These are phyloP conservation scores for Trematomus loennbergii DNA, from an alignment of 2,113 vertebrate genomes.

Conservation along the genomic window DNA sequence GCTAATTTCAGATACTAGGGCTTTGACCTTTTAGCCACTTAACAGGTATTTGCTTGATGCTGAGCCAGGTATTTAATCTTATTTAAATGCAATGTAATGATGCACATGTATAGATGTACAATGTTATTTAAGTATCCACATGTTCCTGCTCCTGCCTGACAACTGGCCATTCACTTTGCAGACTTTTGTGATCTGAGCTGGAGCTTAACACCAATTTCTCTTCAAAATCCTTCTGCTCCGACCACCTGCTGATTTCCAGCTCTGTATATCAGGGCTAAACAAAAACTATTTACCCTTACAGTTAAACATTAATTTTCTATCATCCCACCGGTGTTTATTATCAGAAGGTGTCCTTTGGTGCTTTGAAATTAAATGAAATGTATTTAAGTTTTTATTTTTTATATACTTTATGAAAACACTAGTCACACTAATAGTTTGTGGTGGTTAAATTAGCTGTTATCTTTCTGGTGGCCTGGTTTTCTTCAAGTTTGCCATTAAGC, in stretches of 20 bases:
- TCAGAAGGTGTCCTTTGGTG: not conserved
- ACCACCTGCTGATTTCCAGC: slow-evolving; percentile 19
- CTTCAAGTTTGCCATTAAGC: not conserved
- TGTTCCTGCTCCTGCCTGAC: not conserved
- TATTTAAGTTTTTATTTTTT: not conserved
- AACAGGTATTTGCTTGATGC: not conserved
- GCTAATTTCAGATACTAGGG: not conserved
- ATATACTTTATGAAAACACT: not conserved
- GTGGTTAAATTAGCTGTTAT: not conserved
- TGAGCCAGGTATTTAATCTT: not conserved
- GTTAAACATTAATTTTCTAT: not conserved
- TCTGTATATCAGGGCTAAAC: not conserved
- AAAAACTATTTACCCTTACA: not conserved
- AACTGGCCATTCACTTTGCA: not conserved
- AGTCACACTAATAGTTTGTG: not conserved
- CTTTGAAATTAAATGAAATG: no score
- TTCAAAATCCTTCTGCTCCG: not conserved
- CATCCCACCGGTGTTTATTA: not conserved
- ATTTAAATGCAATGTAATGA: not conserved
- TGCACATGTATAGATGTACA: not conserved
- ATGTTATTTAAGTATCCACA: not conserved
- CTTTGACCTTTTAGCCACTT: not conserved
- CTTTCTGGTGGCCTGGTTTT: not conserved
- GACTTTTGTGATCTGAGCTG: slow-evolving; percentile 45
- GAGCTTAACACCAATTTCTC: slow-evolving; percentile 48